Percentiles rank a stretch among this genome's conserved stretches.
phyloP scores from a whole-genome alignment of 2,113 vertebrate genomes.

The Willisornis vidua region DNA sequence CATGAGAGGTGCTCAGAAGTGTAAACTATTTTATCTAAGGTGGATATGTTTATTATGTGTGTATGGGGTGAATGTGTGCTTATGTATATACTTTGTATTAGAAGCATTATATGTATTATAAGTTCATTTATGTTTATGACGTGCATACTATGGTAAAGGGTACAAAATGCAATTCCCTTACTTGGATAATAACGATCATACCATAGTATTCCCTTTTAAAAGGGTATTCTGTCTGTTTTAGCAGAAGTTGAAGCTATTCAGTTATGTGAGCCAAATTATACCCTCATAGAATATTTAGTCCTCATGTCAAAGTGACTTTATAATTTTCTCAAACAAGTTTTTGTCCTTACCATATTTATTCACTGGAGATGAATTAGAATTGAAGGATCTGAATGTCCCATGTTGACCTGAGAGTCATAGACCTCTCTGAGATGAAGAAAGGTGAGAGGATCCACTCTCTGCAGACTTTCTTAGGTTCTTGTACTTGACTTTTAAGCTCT shows the following conservation, averaged over 20 bases:
- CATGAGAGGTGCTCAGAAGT: neutral
- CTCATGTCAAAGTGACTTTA: neutral
- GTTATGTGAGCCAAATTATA: neutral
- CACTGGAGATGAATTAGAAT: neutral
- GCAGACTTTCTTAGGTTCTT: neutral
- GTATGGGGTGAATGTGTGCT: neutral
- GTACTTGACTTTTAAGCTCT: neutral
- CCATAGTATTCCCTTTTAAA: neutral
- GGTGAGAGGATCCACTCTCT: neutral
- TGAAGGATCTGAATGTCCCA: neutral
- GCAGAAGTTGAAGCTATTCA: neutral
- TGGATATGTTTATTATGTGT: neutral
- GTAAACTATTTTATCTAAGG: neutral
- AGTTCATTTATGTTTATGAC: neutral
- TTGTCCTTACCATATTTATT: neutral
- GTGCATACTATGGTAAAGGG: neutral
- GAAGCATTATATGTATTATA: neutral
- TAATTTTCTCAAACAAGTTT: neutral
- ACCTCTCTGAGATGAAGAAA: neutral
- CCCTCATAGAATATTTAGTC: neutral
- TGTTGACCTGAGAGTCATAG: neutral
- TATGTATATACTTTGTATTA: neutral
- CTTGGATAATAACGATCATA: neutral
- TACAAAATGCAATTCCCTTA: neutral
- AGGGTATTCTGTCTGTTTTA: neutral